These are phyloP conservation scores for Naso thynnoides DNA, from an alignment of 2,797 vertebrate species.

Conservation along the genomic window DNA sequence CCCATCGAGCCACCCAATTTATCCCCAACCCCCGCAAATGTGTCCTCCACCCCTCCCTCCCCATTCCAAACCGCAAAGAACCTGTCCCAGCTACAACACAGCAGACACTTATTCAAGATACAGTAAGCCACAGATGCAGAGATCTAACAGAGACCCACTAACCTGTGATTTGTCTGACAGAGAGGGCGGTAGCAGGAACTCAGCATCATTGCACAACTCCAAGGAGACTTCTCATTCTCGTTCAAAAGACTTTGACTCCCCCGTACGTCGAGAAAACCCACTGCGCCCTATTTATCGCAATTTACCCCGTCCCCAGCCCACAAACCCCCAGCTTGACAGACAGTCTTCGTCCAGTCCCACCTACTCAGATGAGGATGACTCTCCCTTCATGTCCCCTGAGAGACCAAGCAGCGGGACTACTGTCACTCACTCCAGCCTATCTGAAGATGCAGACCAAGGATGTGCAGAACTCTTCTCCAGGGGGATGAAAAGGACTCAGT, in stretches of 20 bases:
- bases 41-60: slow-evolving; percentile 85
- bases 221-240: slow-evolving; percentile 71
- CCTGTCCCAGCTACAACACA: slow-evolving; percentile 71
- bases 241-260: slow-evolving; percentile 80
- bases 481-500: slow-evolving; percentile 89
- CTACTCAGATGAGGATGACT: slow-evolving; percentile 86
- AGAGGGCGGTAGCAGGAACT: slow-evolving; percentile 63
- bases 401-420: slow-evolving; percentile 69
- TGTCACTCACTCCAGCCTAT: slow-evolving; percentile 81
- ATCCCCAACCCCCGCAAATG: slow-evolving; percentile 80
- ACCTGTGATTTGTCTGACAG: slow-evolving; percentile 80
- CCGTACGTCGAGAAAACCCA: slow-evolving; percentile 78
- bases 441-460: slow-evolving; percentile 82
- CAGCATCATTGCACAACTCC: slow-evolving; percentile 71
- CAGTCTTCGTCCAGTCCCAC: slow-evolving; percentile 86
- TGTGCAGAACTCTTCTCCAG: slow-evolving; percentile 80
- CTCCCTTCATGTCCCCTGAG: slow-evolving; percentile 84
- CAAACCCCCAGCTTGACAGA: slow-evolving; percentile 74
- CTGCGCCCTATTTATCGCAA: slow-evolving; percentile 83
- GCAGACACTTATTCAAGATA: slow-evolving; percentile 78
- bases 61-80: slow-evolving; percentile 86
- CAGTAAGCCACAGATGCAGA: slow-evolving; percentile 72
- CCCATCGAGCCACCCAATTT: slow-evolving; percentile 82
- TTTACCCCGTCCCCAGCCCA: slow-evolving; percentile 75
- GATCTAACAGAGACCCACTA: slow-evolving; percentile 81